These are phyloP conservation scores for Ornithorhynchus anatinus DNA, from an alignment of 2,113 vertebrate species.

Conservation along the genomic window DNA sequence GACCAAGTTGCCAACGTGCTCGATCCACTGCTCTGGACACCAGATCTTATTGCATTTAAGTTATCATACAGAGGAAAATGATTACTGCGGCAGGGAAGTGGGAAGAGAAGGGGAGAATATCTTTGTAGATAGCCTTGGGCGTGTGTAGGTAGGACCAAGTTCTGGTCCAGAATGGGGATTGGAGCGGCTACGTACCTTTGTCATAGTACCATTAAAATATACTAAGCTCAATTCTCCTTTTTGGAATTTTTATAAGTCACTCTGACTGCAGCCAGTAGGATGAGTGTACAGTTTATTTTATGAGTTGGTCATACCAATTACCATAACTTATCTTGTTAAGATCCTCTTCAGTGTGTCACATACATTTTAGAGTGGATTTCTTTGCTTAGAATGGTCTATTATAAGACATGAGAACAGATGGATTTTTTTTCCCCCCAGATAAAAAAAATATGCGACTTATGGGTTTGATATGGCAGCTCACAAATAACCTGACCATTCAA, in stretches of 20 bases:
- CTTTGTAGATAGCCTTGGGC: too few relatives aligned
- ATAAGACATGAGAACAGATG: not conserved
- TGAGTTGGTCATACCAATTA: not conserved
- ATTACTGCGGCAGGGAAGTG: too few relatives aligned
- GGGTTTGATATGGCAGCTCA: slow-evolving; percentile 20
- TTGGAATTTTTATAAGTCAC: not conserved
- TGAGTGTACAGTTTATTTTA: not conserved
- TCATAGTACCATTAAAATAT: not conserved
- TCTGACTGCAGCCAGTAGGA: not conserved
- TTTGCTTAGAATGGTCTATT: slow-evolving; percentile 8
- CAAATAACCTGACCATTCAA: slow-evolving; percentile 5
- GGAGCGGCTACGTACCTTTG: not conserved
- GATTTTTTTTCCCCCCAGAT: not conserved
- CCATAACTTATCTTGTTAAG: not conserved
- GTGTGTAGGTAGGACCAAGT: too few relatives aligned
- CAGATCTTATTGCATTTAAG: too few relatives aligned
- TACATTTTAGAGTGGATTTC: not conserved
- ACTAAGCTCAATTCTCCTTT: not conserved
- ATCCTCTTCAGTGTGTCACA: not conserved
- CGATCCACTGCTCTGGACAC: too few relatives aligned
- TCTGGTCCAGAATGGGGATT: too few relatives aligned
- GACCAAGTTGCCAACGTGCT: too few relatives aligned
- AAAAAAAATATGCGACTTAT: slow-evolving; percentile 1
- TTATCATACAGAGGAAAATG: too few relatives aligned
- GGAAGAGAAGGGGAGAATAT: too few relatives aligned